Percentiles rank a stretch among this genome's conserved stretches.
Evolutionary conservation across 1,140 invertebrate genomes (phyloP).

Genomic region (Nilaparvata lugens): DNA sequence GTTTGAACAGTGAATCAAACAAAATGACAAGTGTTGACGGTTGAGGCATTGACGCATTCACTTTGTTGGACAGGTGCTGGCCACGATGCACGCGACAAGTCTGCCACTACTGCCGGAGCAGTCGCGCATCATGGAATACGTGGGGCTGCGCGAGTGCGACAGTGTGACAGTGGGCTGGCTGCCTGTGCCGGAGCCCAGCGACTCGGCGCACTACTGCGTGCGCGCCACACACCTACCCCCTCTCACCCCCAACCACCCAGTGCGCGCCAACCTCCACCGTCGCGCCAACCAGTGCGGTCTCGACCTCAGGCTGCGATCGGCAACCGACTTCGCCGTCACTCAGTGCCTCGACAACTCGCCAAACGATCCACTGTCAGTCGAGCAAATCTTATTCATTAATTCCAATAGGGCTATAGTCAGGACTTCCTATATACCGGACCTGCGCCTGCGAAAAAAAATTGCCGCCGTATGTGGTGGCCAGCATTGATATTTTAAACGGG

Average conservation of each 20-base stretch:
- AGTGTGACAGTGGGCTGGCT: constrained; percentile 39
- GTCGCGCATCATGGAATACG: constrained; percentile 32
- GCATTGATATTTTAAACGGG: no score
- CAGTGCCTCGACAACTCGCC: constrained; percentile 33
- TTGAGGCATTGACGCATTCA: no score
- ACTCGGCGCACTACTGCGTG: constrained; percentile 13
- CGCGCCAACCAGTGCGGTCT: constrained; percentile 38
- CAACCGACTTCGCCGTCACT: constrained; percentile 31
- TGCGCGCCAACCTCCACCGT: constrained; percentile 9
- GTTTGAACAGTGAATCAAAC: no score
- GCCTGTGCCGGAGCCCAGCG: constrained; percentile 14
- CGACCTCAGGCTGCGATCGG: constrained; percentile 34
- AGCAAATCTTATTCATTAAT: constrained; percentile 1
- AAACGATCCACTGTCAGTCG: constrained; percentile 12
- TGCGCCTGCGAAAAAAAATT: no score
- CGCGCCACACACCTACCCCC: constrained; percentile 2
- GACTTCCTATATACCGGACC: no score
- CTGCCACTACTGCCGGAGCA: constrained; percentile 35
- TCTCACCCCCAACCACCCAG: background rate
- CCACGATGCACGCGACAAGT: constrained; percentile 32
- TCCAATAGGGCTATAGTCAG: no score
- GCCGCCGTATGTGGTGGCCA: no score
- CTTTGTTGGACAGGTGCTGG: constrained; percentile 30
- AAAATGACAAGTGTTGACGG: no score
- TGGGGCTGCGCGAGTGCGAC: constrained; percentile 32